Base-by-base conservation (phyloP, 2,888 invertebrate species). In the Hydropsyche betteni region DNA sequence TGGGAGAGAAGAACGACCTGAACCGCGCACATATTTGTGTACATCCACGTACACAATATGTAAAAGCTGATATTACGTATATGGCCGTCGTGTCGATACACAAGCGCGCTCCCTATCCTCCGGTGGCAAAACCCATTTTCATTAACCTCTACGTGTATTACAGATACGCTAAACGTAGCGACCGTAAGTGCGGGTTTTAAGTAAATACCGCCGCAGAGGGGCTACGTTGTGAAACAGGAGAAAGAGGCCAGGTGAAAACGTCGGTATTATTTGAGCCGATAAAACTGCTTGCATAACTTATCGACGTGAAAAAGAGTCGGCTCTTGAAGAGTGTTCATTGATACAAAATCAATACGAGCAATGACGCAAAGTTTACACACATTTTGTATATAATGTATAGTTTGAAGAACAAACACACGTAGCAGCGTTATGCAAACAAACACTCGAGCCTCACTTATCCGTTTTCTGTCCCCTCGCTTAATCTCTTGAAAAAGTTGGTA, bases 141-240 rank as follows among this genome's bases (percentile, higher is more conserved):
- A 77, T 75, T 77, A 77, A 73, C 61, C 52, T 36, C 71, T 38
- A 24, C 55, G 68, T 69, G 69, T 75, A 77, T 77, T 70, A 75
- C 69, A 73, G 55, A 55, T 64, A 24, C 75, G 74, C 74, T 38
- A 74, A 14, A 64, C 24, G 24, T 24, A 24, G 24, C 24, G 2
- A 70, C 69, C 58, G 69, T 73, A 69, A 74, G 75, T 58, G 73
- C 51, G 14, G 71, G 74, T 58, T 75, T 16, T 55, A 69, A 77
- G 69, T 64, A 77, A 77, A 75, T 75, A 64, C 12, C 69, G 75
- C 69, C 77, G 69, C 69, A 75, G 75, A 75, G 70, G 74, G 64
- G 76, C 61, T 50, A 70, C 74, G 38, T 36, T 33, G 61, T 64
- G 34, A 64, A 24, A 24, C 2, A 24, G 24, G 24, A 24, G 24